These are phyloP conservation scores for Palythoa caribaeorum DNA, from an alignment of 92 coral and sea anemone species.

Conservation along the genomic window DNA sequence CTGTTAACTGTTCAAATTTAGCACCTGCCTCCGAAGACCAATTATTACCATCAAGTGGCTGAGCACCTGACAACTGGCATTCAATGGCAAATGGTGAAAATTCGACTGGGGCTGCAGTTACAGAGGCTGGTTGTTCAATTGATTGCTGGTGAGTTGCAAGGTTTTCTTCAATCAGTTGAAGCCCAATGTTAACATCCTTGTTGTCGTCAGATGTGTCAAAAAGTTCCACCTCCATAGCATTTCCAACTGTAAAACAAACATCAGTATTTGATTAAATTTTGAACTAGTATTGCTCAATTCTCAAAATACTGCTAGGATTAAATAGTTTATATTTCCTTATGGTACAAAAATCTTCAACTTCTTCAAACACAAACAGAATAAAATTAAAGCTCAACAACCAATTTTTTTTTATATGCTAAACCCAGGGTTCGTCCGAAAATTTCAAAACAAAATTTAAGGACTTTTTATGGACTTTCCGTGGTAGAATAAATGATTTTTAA, in stretches of 20 bases:
- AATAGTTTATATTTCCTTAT: neutral
- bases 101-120: neutral
- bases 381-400: too few species aligned
- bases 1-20: slow-evolving; percentile 58
- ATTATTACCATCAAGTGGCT: slow-evolving; percentile 42
- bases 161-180: slow-evolving; percentile 66
- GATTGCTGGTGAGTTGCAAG: slow-evolving; percentile 62
- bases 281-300: neutral
- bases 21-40: slow-evolving; percentile 60
- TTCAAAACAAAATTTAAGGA: too few species aligned
- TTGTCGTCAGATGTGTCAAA: slow-evolving; percentile 80
- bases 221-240: slow-evolving; percentile 68
- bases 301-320: neutral
- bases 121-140: neutral
- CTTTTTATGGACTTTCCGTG: too few species aligned
- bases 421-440: too few species aligned
- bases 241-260: slow-evolving; percentile 42
- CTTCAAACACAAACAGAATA: too few species aligned
- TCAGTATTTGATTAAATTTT: neutral
- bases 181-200: slow-evolving; percentile 81
- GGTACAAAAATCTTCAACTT: too few species aligned
- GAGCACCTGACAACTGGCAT: slow-evolving; percentile 72
- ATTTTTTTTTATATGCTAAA: too few species aligned
- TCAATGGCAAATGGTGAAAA: slow-evolving; percentile 77
- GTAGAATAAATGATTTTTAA: too few species aligned